Conservation (phyloP, 2,888 invertebrate genomes). For the Drosophila lutescens region DNA sequence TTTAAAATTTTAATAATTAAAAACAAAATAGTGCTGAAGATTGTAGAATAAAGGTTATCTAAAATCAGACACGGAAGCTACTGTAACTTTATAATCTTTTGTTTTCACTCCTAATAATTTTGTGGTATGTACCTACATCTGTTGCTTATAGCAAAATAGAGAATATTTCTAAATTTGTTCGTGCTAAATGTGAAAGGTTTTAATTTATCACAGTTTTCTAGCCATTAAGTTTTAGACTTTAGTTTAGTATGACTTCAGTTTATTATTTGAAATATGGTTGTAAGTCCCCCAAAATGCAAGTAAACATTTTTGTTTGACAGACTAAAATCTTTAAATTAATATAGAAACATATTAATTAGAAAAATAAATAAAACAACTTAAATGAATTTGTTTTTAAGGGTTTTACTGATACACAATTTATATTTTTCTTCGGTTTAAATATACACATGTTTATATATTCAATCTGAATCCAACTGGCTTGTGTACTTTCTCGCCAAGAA, state of each 20-base stretch:
- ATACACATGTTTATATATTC: too few relatives aligned
- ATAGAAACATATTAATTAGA: not conserved
- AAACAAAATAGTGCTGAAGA: too few relatives aligned
- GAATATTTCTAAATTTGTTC: not conserved
- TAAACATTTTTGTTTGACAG: too few relatives aligned
- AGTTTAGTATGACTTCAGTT: not conserved
- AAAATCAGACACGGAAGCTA: too few relatives aligned
- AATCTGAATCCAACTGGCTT: not conserved
- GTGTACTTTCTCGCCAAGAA: conserved; percentile 1
- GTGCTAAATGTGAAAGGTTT: not conserved
- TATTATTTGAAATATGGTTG: not conserved
- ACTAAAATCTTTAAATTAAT: not conserved
- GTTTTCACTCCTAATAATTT: too few relatives aligned
- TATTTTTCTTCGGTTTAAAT: too few relatives aligned
- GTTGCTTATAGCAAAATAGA: too few relatives aligned
- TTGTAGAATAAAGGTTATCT: too few relatives aligned
- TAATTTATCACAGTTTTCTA: not conserved
- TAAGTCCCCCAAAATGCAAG: not conserved
- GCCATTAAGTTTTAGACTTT: not conserved
- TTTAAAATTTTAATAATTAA: too few relatives aligned
- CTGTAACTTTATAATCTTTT: too few relatives aligned
- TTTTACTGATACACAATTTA: not conserved
- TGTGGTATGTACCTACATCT: too few relatives aligned
- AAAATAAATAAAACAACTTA: not conserved
- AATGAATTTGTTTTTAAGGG: not conserved